Evolutionary conservation across 2,113 vertebrate species (phyloP), one percentile per base, ranked within the genome.

Genomic region (Epinephelus fuscoguttatus): DNA sequence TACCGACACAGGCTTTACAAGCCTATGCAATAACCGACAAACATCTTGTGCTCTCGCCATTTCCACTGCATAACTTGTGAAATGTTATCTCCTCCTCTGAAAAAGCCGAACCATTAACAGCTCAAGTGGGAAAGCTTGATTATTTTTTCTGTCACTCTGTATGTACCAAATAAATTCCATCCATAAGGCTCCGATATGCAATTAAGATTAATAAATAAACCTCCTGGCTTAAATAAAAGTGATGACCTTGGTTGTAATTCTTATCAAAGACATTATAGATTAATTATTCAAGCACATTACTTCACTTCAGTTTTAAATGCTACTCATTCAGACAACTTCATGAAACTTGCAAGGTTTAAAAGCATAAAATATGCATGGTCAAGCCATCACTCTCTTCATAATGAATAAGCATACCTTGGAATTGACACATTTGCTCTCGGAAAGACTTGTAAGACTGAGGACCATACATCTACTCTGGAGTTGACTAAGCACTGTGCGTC

Each of bases 311-410:
- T 85, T 94, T 92, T 89, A 94, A 95, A 94, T 94, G 92, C 92
- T 89, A 92, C 93, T 94, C 94, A 93, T 94, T 94, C 70, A 49
- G 94, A 96, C 95, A 95, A 94, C 93, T 94, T 95, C 94, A 95
- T 96, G 85, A 95, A 96, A 95, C 55, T 93, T 95, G 92, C 91
- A 95, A 56, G 90, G 81, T 94, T 89, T 86, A 70, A 87, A 82
- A 21, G 69, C 92, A 93, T 96, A 45, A 95, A 95, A 94, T 88
- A 95, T 95, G 85, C 77, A 96, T 89, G 75, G 30, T 15, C 66
- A 88, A 86, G 91, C 91, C 93, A 94, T 94, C 94, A 87, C 75
- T 90, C 78, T 70, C 84, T 94, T 84, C 88, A 94, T 94, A 92
- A 94, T 95, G 94, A 94, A 96, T 94, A 92, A 93, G 90, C 74